Evolutionary conservation across 2,888 invertebrate genomes (phyloP).

Genomic region (Ceratothoa steindachneri): DNA sequence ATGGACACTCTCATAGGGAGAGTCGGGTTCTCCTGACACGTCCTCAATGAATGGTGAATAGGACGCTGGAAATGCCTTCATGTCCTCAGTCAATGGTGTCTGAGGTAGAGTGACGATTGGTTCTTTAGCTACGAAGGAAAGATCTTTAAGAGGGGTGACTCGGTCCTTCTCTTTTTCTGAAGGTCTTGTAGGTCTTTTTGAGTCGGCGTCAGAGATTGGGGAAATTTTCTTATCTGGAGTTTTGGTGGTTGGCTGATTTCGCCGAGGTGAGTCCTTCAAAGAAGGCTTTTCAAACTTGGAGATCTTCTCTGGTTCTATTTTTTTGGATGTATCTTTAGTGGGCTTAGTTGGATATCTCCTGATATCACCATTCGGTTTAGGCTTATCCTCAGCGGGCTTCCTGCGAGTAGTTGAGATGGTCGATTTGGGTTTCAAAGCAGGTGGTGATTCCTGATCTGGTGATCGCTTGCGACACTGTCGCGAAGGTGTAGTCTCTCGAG

Average conservation of each 20-base stretch:
- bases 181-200: conserved; percentile 5
- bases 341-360: conserved; percentile 11
- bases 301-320: conserved; percentile 12
- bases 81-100: conserved; percentile 46
- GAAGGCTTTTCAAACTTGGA: background rate
- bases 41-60: conserved; percentile 34
- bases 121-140: background rate
- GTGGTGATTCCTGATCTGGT: background rate
- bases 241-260: conserved; percentile 17
- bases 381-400: conserved; percentile 23
- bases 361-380: conserved; percentile 36
- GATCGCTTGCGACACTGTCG: conserved; percentile 26
- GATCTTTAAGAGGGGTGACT: background rate
- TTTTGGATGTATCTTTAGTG: conserved; percentile 17
- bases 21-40: conserved; percentile 36
- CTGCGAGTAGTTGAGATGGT: conserved; percentile 20
- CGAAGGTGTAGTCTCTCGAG: conserved; percentile 27
- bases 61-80: conserved; percentile 28
- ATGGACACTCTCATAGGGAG: conserved; percentile 36
- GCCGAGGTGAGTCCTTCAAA: conserved; percentile 11
- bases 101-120: conserved; percentile 40
- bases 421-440: conserved; percentile 1
- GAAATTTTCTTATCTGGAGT: conserved; percentile 24
- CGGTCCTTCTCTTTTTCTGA: conserved; percentile 8
- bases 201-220: conserved; percentile 15